Evolutionary conservation across 2,797 vertebrate species (phyloP).

Genomic region (Schizopygopsis malacanthus): DNA sequence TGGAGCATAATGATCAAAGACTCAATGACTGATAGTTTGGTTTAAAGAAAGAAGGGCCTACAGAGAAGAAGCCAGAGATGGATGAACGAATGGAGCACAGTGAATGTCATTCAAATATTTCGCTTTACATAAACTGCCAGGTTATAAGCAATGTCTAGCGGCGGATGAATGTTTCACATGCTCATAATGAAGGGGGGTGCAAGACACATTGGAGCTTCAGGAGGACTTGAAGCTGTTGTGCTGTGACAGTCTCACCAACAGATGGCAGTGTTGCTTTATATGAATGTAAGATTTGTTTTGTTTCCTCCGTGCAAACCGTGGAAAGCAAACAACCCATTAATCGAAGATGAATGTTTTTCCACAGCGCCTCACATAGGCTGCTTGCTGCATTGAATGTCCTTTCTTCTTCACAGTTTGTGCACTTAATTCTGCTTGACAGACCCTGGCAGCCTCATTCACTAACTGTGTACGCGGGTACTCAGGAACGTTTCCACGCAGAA

Average conservation of each 20-base stretch:
- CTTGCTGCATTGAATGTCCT: neutral
- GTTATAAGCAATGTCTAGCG: neutral
- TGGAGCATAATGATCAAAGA: neutral
- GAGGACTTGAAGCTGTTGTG: neutral
- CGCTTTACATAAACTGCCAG: conserved; percentile 1
- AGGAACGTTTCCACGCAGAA: neutral
- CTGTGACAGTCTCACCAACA: conserved; percentile 46
- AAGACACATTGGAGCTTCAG: neutral
- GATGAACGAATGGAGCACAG: neutral
- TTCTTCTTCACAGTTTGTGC: neutral
- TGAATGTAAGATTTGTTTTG: neutral
- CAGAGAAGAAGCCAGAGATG: neutral
- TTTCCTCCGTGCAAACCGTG: neutral
- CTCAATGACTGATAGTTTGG: neutral
- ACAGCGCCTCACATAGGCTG: neutral
- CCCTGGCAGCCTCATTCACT: neutral
- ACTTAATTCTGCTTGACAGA: neutral
- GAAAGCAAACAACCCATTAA: conserved; percentile 14
- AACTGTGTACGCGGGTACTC: neutral
- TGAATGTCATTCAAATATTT: neutral
- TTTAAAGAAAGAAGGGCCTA: neutral
- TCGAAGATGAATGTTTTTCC: neutral
- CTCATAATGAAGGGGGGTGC: neutral
- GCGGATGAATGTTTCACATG: neutral
- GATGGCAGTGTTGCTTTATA: conserved; percentile 64